phyloP scores from a whole-genome alignment of 2,113 vertebrate genomes.

The Felis chaus region DNA sequence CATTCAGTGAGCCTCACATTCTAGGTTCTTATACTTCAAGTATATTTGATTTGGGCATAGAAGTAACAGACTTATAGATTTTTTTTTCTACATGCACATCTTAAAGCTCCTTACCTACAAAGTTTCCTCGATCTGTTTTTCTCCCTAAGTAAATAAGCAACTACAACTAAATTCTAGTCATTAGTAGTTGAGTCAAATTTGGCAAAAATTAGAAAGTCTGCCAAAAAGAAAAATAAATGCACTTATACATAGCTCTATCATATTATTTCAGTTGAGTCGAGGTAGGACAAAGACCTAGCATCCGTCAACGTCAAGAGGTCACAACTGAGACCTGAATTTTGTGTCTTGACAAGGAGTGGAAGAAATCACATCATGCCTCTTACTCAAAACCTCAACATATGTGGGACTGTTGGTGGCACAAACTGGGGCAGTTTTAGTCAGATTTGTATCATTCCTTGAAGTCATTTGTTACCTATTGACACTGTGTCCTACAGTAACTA shows the following conservation, averaged over 20 bases:
- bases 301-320: background rate
- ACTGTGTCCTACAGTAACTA: background rate
- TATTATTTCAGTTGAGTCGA: background rate
- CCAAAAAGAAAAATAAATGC: background rate
- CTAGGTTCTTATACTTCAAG: background rate
- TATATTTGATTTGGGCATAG: background rate
- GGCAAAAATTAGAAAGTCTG: background rate
- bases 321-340: background rate
- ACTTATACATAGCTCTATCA: background rate
- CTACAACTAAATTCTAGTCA: background rate
- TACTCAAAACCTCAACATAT: background rate
- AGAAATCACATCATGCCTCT: background rate
- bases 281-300: background rate
- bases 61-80: background rate
- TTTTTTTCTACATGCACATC: background rate
- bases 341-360: background rate
- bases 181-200: background rate
- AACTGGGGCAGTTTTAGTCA: background rate
- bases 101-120: background rate
- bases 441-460: background rate
- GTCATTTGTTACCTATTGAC: background rate
- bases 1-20: background rate
- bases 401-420: background rate
- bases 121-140: background rate
- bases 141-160: background rate